A percentile compares a stretch with the other conserved stretches of the same genome.
Conservation (phyloP, 2,113 vertebrate species). For the Mungos mungo region DNA sequence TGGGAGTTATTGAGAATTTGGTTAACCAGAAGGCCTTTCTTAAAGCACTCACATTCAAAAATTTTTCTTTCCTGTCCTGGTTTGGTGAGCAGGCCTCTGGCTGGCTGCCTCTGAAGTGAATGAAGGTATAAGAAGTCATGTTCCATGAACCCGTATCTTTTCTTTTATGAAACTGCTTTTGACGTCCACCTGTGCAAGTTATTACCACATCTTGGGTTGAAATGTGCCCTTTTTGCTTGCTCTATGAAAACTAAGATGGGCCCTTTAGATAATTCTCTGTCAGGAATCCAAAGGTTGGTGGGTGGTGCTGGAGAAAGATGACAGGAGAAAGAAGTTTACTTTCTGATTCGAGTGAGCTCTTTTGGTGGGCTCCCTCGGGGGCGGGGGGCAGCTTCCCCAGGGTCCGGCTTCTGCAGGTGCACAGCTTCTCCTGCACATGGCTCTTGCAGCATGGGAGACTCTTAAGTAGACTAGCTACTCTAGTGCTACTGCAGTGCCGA, state of each 20-base stretch:
- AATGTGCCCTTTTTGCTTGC: not conserved
- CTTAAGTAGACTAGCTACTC: not conserved
- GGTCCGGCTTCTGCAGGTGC: not conserved
- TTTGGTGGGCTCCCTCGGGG: not conserved
- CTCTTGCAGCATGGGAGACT: not conserved
- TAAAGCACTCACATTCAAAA: not conserved
- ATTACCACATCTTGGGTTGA: not conserved
- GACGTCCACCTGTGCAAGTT: not conserved
- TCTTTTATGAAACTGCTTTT: not conserved
- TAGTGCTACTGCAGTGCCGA: too few species aligned
- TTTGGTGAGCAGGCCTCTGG: not conserved
- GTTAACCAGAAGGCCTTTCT: not conserved
- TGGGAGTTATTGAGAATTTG: not conserved
- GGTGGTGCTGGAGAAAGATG: not conserved
- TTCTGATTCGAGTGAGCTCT: not conserved
- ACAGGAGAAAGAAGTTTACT: not conserved
- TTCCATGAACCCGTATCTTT: not conserved
- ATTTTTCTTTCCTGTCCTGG: not conserved
- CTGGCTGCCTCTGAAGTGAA: not conserved
- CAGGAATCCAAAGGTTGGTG: not conserved
- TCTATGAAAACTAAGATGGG: not conserved
- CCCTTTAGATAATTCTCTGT: not conserved
- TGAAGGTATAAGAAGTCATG: not conserved
- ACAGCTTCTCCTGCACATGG: not conserved
- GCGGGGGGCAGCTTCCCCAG: rapidly evolving